These are phyloP conservation scores for Cerastis rubricosa DNA, from an alignment of 2,888 invertebrate genomes.

Conservation along the genomic window DNA sequence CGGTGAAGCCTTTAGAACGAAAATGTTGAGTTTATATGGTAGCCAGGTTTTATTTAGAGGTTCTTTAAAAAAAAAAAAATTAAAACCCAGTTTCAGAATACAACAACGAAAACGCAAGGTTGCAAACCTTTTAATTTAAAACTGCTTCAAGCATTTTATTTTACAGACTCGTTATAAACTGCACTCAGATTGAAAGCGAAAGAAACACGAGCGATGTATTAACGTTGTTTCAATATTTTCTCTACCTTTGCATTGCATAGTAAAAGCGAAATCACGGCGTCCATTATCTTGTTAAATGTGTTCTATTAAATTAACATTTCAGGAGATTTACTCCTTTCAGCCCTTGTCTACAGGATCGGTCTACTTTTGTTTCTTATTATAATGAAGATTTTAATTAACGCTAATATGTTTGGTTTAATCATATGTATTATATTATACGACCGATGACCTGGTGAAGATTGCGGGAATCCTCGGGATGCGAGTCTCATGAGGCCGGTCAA, in stretches of 20 bases:
- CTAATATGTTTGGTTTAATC: too few relatives aligned
- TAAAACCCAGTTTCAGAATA: constrained; percentile 3
- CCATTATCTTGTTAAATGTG: constrained; percentile 25
- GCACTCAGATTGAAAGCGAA: background rate
- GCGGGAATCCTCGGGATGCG: too few relatives aligned
- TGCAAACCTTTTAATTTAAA: constrained; percentile 15
- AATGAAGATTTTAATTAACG: constrained; percentile 21
- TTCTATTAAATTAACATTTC: constrained; percentile 38
- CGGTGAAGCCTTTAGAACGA: constrained; percentile 37
- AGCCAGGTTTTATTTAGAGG: constrained; percentile 15
- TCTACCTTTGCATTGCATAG: background rate
- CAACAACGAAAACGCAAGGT: background rate
- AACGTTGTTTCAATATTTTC: background rate
- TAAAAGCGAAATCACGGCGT: constrained; percentile 7
- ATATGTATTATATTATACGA: too few relatives aligned
- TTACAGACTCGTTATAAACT: constrained; percentile 1
- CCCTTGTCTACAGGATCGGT: background rate
- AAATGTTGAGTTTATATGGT: constrained; percentile 32
- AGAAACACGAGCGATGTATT: background rate
- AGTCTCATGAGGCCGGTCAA: too few relatives aligned
- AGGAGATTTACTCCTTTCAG: constrained; percentile 25
- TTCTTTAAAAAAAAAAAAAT: too few relatives aligned
- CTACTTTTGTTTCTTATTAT: constrained; percentile 11
- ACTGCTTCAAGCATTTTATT: constrained; percentile 15
- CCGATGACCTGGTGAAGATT: too few relatives aligned